Conservation (phyloP, 53 echinoderm and acorn worm species). For the Paracentrotus lividus region DNA sequence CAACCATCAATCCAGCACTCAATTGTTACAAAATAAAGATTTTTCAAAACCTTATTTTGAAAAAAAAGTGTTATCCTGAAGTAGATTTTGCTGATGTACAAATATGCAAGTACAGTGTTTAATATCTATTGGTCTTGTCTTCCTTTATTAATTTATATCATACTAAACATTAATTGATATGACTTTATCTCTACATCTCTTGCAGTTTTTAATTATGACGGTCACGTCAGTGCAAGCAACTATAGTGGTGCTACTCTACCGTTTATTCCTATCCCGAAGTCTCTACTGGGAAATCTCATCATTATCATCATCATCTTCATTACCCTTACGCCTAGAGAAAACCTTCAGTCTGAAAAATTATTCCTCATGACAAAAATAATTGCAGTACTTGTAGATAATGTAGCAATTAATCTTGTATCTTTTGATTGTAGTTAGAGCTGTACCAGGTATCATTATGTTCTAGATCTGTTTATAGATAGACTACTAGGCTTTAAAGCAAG, state of each 20-base stretch:
- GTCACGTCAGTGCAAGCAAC: slow-evolving; percentile 81
- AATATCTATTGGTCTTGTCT: background rate
- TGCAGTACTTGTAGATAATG: background rate
- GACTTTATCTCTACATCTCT: background rate
- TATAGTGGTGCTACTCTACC: slow-evolving; percentile 84
- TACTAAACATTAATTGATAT: background rate
- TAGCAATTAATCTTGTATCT: background rate
- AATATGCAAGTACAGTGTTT: too few species aligned
- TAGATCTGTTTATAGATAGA: background rate
- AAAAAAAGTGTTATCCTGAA: too few species aligned
- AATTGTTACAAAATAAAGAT: too few species aligned
- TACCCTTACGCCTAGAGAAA: slow-evolving; percentile 91
- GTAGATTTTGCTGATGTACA: too few species aligned
- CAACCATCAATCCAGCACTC: too few species aligned
- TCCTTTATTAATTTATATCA: background rate
- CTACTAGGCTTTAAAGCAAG: background rate
- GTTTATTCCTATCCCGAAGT: slow-evolving; percentile 90
- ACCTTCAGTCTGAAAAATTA: slow-evolving; percentile 71
- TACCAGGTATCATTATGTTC: background rate
- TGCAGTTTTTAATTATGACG: slow-evolving; percentile 84
- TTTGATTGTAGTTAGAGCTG: too few species aligned
- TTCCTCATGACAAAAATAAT: slow-evolving; percentile 46
- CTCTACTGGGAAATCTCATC: slow-evolving; percentile 96
- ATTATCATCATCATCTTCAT: slow-evolving; percentile 84
- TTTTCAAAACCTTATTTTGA: too few species aligned